These are phyloP conservation scores for Holothuria glaberrima DNA, from an alignment of 35 echinoderm and acorn worm species.

Conservation along the genomic window DNA sequence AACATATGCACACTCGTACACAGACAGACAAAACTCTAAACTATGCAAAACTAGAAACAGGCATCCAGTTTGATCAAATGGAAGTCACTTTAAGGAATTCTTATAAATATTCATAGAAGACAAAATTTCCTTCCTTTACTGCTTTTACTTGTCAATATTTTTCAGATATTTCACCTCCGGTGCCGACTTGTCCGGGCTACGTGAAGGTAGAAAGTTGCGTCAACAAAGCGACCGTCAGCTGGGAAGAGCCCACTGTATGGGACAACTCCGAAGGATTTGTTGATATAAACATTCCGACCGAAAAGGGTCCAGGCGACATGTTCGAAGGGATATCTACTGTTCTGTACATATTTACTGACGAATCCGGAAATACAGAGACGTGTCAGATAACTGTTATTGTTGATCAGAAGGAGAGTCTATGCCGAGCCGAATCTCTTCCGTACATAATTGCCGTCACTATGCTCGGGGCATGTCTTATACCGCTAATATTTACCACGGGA, in stretches of 20 bases:
- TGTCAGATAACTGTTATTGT: constrained; percentile 7
- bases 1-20: too few relatives aligned
- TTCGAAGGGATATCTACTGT: neutral
- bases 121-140: neutral
- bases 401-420: neutral
- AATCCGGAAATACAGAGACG: neutral
- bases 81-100: too few relatives aligned
- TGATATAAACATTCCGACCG: neutral
- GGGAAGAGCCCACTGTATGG: neutral
- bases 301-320: neutral
- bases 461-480: neutral
- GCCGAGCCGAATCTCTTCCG: neutral
- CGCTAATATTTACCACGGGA: neutral
- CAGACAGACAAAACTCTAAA: too few relatives aligned
- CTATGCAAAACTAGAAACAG: too few relatives aligned
- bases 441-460: constrained; percentile 1
- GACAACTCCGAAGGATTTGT: constrained; percentile 22
- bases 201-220: neutral
- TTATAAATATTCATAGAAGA: too few relatives aligned
- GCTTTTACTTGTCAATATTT: too few relatives aligned
- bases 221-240: neutral
- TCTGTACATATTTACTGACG: constrained; percentile 21
- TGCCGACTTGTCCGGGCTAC: constrained; percentile 5
- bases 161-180: constrained; percentile 1
- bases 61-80: too few relatives aligned